Base-by-base conservation (phyloP, 2,113 vertebrate species). In the Lanius ludovicianus region DNA sequence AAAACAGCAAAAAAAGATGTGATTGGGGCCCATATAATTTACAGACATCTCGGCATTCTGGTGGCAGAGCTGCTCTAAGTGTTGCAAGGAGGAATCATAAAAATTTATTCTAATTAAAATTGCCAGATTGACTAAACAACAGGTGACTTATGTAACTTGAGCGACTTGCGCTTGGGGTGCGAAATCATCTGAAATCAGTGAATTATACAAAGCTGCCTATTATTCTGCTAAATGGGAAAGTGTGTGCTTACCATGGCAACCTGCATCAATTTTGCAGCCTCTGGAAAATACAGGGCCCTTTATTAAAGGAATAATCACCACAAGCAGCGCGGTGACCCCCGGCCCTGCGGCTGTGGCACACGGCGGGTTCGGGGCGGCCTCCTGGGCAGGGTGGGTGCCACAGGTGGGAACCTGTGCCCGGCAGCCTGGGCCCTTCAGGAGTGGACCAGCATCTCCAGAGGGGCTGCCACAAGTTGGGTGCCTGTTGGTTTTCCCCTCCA, bases 41-140 rank as follows among this genome's bases (percentile, higher is more conserved):
- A 91, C 89, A 91, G 93, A 88, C 84, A 84, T 97, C 80, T 96
- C 37, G 15, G 71, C 86, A 88, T 93, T 95, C 93, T 63, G 39
- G 75, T 95, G 73, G 84, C 93, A 94, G 68, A 76, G 84, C 91
- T 91, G 84, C 87, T 82, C 73, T 41, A 81, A 93, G 84, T 79
- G 86, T 96, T 89, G 92, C 59, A 39, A 95, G 85, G 90, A 92
- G 91, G 83, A 93, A 90, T 95, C 94, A 55, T 89, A 94, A 91
- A 93, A 96, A 96, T 94, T 95, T 91, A 87, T 97, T 90, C 74
- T 93, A 97, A 98, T 97, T 98, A 97, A 97, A 97, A 97, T 96
- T 94, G 95, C 94, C 92, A 96, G 93, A 95, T 92, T 96, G 90
- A 91, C 91, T 96, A 96, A 96, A 97, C 95, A 97, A 96, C 88